Percentiles rank a stretch among this genome's conserved stretches.
These are phyloP conservation scores for Drosophila prosaltans DNA, from an alignment of 1,140 invertebrate genomes.

Conservation along the genomic window DNA sequence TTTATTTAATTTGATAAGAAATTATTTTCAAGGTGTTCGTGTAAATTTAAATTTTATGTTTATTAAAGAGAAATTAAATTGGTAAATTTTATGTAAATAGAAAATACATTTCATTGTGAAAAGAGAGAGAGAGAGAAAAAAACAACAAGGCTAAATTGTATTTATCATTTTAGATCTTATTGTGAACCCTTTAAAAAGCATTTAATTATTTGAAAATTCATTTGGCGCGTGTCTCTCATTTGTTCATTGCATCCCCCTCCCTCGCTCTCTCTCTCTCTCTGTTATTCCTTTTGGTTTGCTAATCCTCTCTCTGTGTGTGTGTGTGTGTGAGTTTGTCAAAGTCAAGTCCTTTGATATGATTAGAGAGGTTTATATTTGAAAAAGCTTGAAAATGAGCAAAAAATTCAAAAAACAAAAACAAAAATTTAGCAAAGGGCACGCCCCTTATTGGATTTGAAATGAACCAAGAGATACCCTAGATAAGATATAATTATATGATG, in stretches of 20 bases:
- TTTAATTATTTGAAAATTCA: constrained; percentile 35
- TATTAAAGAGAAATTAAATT: too few species aligned
- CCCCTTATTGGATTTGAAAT: not conserved
- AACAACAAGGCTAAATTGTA: not conserved
- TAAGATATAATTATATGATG: too few species aligned
- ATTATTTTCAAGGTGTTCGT: not conserved
- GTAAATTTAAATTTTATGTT: too few species aligned
- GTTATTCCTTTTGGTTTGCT: constrained; percentile 36
- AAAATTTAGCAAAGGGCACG: not conserved
- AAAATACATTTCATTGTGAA: too few species aligned
- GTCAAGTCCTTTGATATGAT: constrained; percentile 73
- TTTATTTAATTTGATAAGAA: not conserved
- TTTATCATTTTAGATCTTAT: constrained; percentile 1
- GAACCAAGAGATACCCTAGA: not conserved
- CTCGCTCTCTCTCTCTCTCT: not conserved
- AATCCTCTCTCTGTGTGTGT: constrained; percentile 39
- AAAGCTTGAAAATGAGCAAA: constrained; percentile 6
- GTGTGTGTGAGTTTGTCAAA: constrained; percentile 11
- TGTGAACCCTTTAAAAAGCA: not conserved
- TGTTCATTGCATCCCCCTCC: not conserved
- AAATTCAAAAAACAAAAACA: not conserved
- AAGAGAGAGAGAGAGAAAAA: too few species aligned
- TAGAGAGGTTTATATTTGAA: constrained; percentile 24
- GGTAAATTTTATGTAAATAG: too few species aligned
- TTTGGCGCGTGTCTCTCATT: constrained; percentile 65